Percentiles rank a stretch among this genome's conserved stretches.
Evolutionary conservation across 2,888 invertebrate genomes (phyloP).

Genomic region (Piscicola geometra): DNA sequence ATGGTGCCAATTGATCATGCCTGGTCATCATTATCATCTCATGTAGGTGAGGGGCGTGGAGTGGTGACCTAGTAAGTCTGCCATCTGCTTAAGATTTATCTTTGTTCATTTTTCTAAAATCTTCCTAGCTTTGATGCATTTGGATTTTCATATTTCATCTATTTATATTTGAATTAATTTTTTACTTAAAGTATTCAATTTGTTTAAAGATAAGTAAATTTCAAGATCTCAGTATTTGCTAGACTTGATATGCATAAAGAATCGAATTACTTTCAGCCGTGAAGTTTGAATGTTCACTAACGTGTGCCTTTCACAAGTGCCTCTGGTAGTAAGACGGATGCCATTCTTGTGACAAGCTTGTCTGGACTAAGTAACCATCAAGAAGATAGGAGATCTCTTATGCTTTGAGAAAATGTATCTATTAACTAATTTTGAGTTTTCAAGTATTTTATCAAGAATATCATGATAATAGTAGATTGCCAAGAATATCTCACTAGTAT

Average conservation of each 20-base stretch:
- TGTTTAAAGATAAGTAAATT: background rate
- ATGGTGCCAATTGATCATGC: too few species aligned
- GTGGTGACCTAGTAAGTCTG: constrained; percentile 8
- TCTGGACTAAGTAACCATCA: background rate
- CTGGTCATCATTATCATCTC: background rate
- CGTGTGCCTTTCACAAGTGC: background rate
- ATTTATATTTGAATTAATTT: constrained; percentile 5
- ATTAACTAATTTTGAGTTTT: too few species aligned
- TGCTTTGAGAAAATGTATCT: background rate
- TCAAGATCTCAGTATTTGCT: too few species aligned
- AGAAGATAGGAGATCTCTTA: background rate
- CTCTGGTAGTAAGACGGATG: background rate
- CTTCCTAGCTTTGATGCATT: background rate
- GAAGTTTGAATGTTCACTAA: too few species aligned
- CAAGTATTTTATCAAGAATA: too few species aligned
- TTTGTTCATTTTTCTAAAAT: background rate
- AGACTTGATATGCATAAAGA: too few species aligned
- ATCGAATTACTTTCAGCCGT: too few species aligned
- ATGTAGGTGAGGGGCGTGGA: background rate
- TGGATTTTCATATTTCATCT: background rate
- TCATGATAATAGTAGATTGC: too few species aligned
- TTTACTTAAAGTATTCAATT: background rate
- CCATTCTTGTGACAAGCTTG: background rate
- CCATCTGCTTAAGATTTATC: background rate
- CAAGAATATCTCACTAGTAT: background rate